Percentiles rank a stretch among this genome's conserved stretches.
Conservation (phyloP, 2,113 vertebrate genomes). For the Grallaria varia region DNA sequence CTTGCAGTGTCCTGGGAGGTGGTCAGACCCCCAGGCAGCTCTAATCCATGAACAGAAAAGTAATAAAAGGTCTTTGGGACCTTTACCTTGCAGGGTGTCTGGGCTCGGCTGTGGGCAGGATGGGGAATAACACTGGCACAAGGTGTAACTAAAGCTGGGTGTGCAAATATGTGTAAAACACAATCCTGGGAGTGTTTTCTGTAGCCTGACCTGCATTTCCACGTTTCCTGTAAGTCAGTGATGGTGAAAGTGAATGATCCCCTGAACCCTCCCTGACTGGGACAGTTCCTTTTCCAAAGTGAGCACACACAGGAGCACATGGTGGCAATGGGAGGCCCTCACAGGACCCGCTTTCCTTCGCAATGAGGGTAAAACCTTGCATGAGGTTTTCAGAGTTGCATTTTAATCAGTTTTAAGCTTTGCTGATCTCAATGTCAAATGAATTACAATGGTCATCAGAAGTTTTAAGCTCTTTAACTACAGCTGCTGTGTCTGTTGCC, state of each 20-base stretch:
- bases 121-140: background rate
- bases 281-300: fast-evolving
- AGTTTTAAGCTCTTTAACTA: background rate
- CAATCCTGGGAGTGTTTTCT: background rate
- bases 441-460: background rate
- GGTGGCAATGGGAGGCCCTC: background rate
- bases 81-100: background rate
- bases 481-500: background rate
- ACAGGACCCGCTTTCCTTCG: background rate
- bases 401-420: background rate
- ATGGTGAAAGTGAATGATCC: background rate
- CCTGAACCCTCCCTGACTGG: background rate
- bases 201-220: background rate
- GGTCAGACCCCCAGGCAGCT: background rate
- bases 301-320: fast-evolving
- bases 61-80: background rate
- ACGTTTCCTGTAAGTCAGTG: background rate
- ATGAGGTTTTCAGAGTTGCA: background rate
- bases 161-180: background rate
- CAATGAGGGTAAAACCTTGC: background rate
- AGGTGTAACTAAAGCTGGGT: fast-evolving
- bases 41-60: background rate
- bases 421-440: background rate
- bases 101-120: background rate
- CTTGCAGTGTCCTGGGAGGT: background rate